Evolutionary conservation across 2,113 vertebrate genomes (phyloP).

Genomic region (Dasyprocta punctata): DNA sequence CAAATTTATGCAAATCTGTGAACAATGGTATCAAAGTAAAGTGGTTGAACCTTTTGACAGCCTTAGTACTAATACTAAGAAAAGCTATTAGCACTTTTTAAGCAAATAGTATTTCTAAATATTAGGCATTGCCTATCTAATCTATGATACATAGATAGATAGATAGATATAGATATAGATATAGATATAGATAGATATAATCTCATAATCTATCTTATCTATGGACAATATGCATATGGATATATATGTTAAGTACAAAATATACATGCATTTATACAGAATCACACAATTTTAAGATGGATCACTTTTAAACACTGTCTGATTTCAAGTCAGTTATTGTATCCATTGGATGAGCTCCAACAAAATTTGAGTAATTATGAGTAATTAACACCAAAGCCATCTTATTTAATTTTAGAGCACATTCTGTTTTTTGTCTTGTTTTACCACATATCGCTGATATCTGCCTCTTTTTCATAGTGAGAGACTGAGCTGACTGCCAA

Average conservation of each 20-base stretch:
- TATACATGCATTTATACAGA: rapidly evolving
- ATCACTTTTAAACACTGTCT: background rate
- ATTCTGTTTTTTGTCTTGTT: constrained; percentile 66
- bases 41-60: background rate
- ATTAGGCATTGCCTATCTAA: background rate
- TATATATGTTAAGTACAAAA: background rate
- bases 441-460: constrained; percentile 66
- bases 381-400: constrained; percentile 66
- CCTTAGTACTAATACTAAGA: background rate
- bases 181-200: background rate
- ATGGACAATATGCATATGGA: background rate
- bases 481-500: constrained; percentile 70
- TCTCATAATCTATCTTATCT: background rate
- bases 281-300: background rate
- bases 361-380: constrained; percentile 64
- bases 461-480: constrained; percentile 69
- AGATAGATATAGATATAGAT: too few relatives aligned
- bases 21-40: background rate
- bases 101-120: constrained; percentile 8
- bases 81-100: background rate
- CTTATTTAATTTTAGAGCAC: constrained; percentile 62
- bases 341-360: constrained; percentile 56
- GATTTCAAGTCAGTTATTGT: constrained; percentile 38
- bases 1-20: background rate
- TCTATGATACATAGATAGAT: too few relatives aligned